Conservation (phyloP, 2,888 invertebrate species). For the Poecilobothrus nobilitatus region DNA sequence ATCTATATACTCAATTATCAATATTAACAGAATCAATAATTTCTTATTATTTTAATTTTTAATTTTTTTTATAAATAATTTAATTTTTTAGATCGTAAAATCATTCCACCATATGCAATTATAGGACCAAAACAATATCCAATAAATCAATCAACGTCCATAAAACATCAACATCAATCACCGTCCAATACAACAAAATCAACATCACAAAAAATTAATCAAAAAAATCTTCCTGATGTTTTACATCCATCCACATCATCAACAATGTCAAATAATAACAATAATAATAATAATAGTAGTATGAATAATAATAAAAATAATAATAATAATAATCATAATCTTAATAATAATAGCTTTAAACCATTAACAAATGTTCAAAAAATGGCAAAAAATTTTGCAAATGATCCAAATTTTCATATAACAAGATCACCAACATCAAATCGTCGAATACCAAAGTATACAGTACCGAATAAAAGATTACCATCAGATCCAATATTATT, state of each 20-base stretch:
- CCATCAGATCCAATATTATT: constrained; percentile 24
- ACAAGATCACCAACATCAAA: constrained; percentile 24
- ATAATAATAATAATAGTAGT: too few relatives aligned
- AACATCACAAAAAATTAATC: constrained; percentile 7
- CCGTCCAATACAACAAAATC: constrained; percentile 17
- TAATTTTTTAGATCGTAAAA: constrained; percentile 16
- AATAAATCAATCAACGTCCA: constrained; percentile 10
- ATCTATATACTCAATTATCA: not conserved
- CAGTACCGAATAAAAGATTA: constrained; percentile 22
- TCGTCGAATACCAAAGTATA: constrained; percentile 27
- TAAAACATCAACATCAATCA: constrained; percentile 8
- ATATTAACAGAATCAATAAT: not conserved
- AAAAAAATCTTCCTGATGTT: constrained; percentile 9
- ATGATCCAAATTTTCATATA: constrained; percentile 31
- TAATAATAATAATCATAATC: not conserved
- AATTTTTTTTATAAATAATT: not conserved
- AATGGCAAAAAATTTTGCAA: constrained; percentile 35
- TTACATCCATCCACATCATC: constrained; percentile 14
- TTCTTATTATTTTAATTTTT: not conserved
- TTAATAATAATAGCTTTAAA: constrained; percentile 13
- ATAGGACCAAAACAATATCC: constrained; percentile 17
- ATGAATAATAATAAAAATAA: not conserved
- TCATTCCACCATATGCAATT: constrained; percentile 24
- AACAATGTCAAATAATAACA: not conserved
- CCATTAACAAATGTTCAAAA: constrained; percentile 32